Evolutionary conservation across 2,113 vertebrate species (phyloP), one percentile per base, ranked within the genome.

Genomic region (Syngnathus scovelli): DNA sequence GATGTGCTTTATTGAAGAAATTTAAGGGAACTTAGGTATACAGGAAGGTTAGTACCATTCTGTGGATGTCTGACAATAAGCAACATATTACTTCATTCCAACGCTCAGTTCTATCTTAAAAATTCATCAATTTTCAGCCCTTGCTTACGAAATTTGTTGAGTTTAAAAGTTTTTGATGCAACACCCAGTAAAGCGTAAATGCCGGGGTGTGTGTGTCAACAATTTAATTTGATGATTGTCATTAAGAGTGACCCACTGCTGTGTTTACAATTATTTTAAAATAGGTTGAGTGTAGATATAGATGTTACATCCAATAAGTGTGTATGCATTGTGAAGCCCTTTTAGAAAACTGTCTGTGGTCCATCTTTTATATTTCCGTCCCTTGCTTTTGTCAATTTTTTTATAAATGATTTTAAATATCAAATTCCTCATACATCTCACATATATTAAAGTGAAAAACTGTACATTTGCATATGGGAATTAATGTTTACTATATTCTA

Each of bases 371-470:
- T 18, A 64, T 61, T 56, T 69, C 51, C 38, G 74, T 61, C 70
- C 48, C 48, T 49, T 67, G 39, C 51, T 77, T 77, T 83, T 90
- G 84, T 90, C 89, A 81, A 88, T 89, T 89, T 65, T 77, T 64
- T 48, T 75, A 36, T 69, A 68, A 81, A 71, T 52, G 56, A 68
- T 82, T 82, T 77, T 43, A 64, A 75, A 74, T 67, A 71, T 71
- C 48, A 80, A 38, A 75, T 73, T 81, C 48, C 72, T 87, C 83
- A 72, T 33, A 81, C 66, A 38, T 69, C 70, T 86, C 55, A 78
- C 75, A 72, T 72, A 71, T 82, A 86, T 67, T 62, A 43, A 44
- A 46, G 61, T n/a, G 27, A 71, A 78, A 75, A 61, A 84, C 54
- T 87, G 79, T 89, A 81, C 79, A 76, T 85, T 72, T 52, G 79